phyloP scores from a whole-genome alignment of 2,888 invertebrate species.

The Calameuta pallipes region DNA sequence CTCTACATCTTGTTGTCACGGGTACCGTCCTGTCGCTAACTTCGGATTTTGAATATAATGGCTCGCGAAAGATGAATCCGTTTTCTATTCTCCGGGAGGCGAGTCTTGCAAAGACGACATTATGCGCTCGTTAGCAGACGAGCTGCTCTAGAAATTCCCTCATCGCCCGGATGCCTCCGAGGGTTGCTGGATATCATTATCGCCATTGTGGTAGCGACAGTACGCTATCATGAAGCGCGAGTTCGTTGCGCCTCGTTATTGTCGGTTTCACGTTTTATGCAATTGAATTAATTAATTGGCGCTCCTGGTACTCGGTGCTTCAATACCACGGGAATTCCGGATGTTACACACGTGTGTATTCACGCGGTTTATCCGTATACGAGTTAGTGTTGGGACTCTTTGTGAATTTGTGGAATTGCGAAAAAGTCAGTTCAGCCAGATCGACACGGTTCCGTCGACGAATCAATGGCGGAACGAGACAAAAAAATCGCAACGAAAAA shows the following conservation, averaged over 20 bases:
- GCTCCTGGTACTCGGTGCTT: constrained; percentile 19
- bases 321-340: background rate
- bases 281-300: constrained; percentile 54
- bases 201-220: background rate
- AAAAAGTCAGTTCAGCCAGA: background rate
- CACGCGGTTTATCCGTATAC: background rate
- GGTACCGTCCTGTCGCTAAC: background rate
- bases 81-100: background rate
- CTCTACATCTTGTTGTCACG: background rate
- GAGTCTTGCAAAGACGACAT: background rate
- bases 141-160: background rate
- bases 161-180: background rate
- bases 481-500: background rate
- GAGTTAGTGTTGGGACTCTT: background rate
- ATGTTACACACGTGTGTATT: background rate
- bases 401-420: background rate
- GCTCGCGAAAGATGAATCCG: background rate
- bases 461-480: background rate
- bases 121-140: background rate
- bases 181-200: background rate
- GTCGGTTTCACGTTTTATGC: constrained; percentile 41
- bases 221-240: constrained; percentile 11
- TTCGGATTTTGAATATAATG: background rate
- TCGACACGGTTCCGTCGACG: background rate
- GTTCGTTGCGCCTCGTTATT: constrained; percentile 31